Base-by-base conservation (phyloP, 1,140 invertebrate genomes). In the Alviniconcha marisindica region DNA sequence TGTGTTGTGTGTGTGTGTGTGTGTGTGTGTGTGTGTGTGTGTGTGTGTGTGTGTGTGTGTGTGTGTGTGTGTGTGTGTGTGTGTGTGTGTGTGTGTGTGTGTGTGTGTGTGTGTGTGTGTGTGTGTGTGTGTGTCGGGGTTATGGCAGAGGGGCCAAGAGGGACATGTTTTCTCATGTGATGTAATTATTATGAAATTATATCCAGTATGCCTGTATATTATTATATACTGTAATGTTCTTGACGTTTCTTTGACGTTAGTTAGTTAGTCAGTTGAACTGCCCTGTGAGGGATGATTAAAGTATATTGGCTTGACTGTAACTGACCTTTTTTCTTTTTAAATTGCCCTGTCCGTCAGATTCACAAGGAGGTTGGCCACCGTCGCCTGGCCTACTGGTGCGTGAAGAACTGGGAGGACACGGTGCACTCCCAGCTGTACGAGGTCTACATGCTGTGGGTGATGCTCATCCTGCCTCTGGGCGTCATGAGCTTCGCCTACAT, bases 401-500 rank as follows among this genome's bases (percentile, higher is more conserved):
- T 95, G 0, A 93, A 95, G 42, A 93, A 95, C 87, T 94, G 93
- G 89, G 92, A 94, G 38, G 91, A 93, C 2, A 88, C 90, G 4
- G 86, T 91, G 12, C 89, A 94, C 40, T 95, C 94, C 94, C 93
- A 92, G 42, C 88, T 94, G 31, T 95, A 96, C 88, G 96, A 96
- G 89, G 88, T 96, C 0, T 96, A 96, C 88, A 95, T 96, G 95
- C 91, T 96, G 14, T 79, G 95, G 1, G 83, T 96, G 15, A 94
- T 96, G n/a, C 93, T 96, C 0, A 89, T 96, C 0, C 86, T 95
- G 0, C 96, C 96, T 0, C 93, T 95, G 3, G 88, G 90, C 36
- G 94, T 96, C 51, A 96, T 96, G 96, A 94, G 92, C 3, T 94
- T 95, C 82, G 95, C 96, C 71, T 96, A 96, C 87, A 93, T 94